Base-by-base conservation (phyloP, 2,113 vertebrate genomes). In the Centropristis striata region DNA sequence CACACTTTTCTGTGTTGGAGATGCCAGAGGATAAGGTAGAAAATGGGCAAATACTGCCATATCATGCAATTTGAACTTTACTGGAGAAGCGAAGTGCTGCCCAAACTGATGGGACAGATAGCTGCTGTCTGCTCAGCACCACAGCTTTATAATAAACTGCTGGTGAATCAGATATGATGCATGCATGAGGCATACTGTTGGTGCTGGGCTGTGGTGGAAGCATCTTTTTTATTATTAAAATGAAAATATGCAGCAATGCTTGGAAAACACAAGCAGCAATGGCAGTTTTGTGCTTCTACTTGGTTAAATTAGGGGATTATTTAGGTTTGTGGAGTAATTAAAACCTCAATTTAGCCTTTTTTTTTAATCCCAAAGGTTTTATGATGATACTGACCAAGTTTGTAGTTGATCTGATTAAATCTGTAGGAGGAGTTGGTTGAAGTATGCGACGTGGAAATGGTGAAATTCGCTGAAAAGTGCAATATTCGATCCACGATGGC, bases 281-380 rank as follows among this genome's bases (percentile, higher is more conserved):
- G 13, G 39, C 47, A 82, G 37, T 66, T 81, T 42, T 51, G 7
- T 36, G 60, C 32, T 42, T 61, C 39, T 15, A 1, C 6, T 6
- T 50, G 6, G 49, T 78, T 75, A 81, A 41, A 81, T 80, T 69
- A 59, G 32, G n/a, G 59, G 44, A 23, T 36, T 59, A 64, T 25
- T 2, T 32, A 69, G 8, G 63, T 46, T 49, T 20, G 6, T 32
- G 21, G 0, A 57, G 32, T n/a, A 16, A 73, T 66, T 85, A 21
- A 79, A 85, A 64, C 10, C 11, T 15, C 55, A 11, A 51, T 32
- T 32, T 32, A 32, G 6, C 32, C n/a, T n/a, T n/a, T n/a, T n/a
- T n/a, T n/a, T n/a, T n/a, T n/a, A n/a, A n/a, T n/a, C n/a, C n/a
- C n/a, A n/a, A n/a, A n/a, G n/a, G n/a, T n/a, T n/a, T n/a, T n/a